Conservation (phyloP, 2,113 vertebrate species). For the Nansenia antarctica region DNA sequence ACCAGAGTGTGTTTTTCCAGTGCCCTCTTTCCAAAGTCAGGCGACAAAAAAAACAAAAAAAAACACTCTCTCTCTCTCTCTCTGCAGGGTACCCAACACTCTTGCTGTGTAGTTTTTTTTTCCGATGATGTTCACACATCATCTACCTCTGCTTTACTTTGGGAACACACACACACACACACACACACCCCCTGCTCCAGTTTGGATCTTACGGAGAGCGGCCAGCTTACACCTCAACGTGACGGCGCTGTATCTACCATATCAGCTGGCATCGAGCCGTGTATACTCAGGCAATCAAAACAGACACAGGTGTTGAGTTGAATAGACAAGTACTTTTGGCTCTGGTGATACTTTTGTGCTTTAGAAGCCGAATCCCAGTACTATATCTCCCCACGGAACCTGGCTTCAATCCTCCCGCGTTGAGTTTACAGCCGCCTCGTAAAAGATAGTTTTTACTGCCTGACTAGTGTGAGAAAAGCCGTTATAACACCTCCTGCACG, state of each 20-base stretch:
- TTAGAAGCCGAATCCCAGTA: background rate
- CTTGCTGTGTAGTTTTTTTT: background rate
- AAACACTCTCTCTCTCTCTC: no score
- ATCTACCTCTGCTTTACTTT: no score
- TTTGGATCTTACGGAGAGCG: background rate
- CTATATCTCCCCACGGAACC: background rate
- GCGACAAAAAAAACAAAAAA: background rate
- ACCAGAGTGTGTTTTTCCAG: background rate
- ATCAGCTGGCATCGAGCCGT: background rate
- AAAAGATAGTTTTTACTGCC: background rate
- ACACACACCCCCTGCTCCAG: background rate
- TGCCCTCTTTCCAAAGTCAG: background rate
- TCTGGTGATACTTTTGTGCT: background rate
- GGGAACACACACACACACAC: no score
- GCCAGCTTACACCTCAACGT: background rate
- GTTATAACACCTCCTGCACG: background rate
- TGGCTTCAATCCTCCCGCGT: background rate
- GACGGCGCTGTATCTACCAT: no score
- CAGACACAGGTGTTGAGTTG: background rate
- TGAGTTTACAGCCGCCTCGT: background rate
- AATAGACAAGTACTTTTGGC: background rate
- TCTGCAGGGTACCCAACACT: background rate
- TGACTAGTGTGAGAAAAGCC: background rate
- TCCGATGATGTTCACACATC: background rate
- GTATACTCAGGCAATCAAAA: background rate